Evolutionary conservation across 2,797 vertebrate species (phyloP).

Genomic region (Poecilia wingei): DNA sequence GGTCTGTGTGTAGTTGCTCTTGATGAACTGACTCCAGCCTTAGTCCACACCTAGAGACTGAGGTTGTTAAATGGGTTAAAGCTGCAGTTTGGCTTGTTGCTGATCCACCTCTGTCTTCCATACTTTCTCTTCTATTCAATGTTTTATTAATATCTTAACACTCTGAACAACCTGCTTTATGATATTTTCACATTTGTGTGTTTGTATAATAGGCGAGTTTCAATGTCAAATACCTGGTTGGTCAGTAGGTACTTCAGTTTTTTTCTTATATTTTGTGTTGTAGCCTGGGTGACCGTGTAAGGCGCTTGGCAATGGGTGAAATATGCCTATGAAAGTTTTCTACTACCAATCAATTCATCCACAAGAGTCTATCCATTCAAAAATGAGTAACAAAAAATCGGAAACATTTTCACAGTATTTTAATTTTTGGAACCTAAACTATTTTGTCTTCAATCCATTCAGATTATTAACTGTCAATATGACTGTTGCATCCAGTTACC

Average conservation of each 20-base stretch:
- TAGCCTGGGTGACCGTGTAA: too few species aligned
- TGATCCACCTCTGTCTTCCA: neutral
- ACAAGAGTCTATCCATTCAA: too few species aligned
- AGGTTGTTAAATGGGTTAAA: neutral
- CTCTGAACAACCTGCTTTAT: neutral
- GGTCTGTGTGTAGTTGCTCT: neutral
- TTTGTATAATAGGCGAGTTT: neutral
- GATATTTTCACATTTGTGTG: neutral
- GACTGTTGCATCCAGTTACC: neutral
- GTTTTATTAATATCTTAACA: neutral
- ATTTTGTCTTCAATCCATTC: conserved; percentile 17
- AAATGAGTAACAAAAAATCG: too few species aligned
- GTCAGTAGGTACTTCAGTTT: too few species aligned
- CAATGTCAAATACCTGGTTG: too few species aligned
- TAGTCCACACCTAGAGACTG: neutral
- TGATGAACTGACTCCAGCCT: neutral
- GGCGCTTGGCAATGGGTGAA: too few species aligned
- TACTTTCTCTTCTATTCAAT: neutral
- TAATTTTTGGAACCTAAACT: conserved; percentile 1
- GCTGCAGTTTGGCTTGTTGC: neutral
- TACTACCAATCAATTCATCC: too few species aligned
- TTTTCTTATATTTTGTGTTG: too few species aligned
- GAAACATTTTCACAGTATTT: neutral
- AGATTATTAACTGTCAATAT: conserved; percentile 5
- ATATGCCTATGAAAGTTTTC: too few species aligned